A percentile compares a stretch with the other conserved stretches of the same genome.
phyloP scores from a whole-genome alignment of 2,888 invertebrate species.

The Hedychridium roseum region DNA sequence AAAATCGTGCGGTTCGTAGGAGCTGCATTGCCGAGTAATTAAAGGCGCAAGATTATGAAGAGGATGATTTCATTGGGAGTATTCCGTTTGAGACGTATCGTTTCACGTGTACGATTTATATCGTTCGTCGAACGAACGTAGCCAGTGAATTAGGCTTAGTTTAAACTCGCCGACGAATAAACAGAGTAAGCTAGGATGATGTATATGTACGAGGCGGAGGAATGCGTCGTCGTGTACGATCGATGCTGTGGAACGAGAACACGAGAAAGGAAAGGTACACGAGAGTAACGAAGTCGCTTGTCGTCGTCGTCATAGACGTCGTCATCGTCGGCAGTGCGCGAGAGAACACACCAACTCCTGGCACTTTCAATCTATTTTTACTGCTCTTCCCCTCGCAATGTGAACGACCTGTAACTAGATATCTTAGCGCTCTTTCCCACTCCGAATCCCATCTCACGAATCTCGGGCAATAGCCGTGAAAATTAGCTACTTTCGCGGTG shows the following conservation, averaged over 20 bases:
- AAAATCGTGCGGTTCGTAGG: no score
- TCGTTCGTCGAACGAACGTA: no score
- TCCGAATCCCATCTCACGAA: conserved; percentile 19
- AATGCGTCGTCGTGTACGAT: conserved; percentile 9
- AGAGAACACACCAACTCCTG: conserved; percentile 48
- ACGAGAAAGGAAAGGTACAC: conserved; percentile 1
- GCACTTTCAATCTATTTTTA: conserved; percentile 60
- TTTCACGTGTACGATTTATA: no score
- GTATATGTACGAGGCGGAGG: no score
- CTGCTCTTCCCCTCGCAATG: conserved; percentile 58
- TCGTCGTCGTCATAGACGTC: conserved; percentile 25
- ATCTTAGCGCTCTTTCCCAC: conserved; percentile 42
- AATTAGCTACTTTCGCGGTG: conserved; percentile 9
- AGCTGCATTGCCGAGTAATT: no score
- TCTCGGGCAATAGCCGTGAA: conserved; percentile 7
- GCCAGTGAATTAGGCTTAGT: no score
- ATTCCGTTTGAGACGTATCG: no score
- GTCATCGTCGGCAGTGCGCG: conserved; percentile 42
- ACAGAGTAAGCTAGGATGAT: no score
- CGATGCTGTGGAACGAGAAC: neutral
- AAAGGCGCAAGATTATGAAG: no score
- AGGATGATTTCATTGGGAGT: no score
- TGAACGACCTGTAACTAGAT: conserved; percentile 63
- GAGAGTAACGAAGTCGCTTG: conserved; percentile 8
- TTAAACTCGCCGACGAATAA: no score